Conservation (phyloP, 23 tunicate genomes). For the Styela plicata region DNA sequence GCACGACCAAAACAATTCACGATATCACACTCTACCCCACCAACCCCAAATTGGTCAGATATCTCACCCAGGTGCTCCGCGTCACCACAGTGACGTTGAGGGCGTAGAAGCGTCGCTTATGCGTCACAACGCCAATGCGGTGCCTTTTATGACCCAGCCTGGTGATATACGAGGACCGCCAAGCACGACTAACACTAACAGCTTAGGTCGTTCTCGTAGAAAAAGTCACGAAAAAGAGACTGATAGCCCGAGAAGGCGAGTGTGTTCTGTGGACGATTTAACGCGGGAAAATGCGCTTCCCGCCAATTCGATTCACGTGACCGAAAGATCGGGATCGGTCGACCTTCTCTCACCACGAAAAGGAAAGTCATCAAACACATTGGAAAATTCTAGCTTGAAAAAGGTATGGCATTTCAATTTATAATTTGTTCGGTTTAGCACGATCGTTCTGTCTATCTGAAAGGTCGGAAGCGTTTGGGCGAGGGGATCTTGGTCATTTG, state of each 20-base stretch:
- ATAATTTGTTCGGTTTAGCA: too few relatives aligned
- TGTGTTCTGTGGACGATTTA: constrained; percentile 26
- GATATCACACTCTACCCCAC: background rate
- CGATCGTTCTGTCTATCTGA: too few relatives aligned
- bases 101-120: constrained; percentile 7
- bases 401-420: too few relatives aligned
- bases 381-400: constrained; percentile 4
- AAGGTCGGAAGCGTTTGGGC: too few relatives aligned
- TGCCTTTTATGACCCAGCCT: background rate
- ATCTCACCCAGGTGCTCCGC: background rate
- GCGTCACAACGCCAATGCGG: constrained; percentile 9
- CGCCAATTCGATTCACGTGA: background rate
- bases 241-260: constrained; percentile 13
- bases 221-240: background rate
- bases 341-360: background rate
- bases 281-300: background rate
- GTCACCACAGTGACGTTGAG: background rate
- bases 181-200: constrained; percentile 5
- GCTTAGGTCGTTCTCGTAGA: constrained; percentile 13
- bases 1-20: constrained; percentile 2
- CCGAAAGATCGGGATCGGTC: background rate
- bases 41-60: background rate
- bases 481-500: too few relatives aligned
- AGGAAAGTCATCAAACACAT: background rate
- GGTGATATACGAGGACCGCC: background rate